A percentile compares a stretch with the other conserved stretches of the same genome.
phyloP scores from a whole-genome alignment of 2,888 invertebrate genomes.

The Morinoia aosen region DNA sequence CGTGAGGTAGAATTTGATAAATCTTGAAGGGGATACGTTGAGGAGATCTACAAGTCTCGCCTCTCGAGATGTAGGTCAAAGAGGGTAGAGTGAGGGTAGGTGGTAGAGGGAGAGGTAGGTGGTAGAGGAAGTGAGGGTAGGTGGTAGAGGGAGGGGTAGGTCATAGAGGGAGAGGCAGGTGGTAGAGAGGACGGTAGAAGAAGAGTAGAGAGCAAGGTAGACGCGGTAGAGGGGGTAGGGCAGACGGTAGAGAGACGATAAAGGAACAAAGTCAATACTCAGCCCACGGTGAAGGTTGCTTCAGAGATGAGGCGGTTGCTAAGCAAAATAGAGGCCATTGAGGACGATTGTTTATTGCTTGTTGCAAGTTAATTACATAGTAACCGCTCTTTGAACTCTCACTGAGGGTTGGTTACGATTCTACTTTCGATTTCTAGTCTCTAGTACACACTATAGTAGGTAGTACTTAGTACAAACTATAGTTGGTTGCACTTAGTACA shows the following conservation, averaged over 20 bases:
- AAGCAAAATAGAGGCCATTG: background rate
- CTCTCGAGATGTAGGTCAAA: background rate
- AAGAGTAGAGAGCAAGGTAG: slow-evolving; percentile 4
- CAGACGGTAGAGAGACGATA: background rate
- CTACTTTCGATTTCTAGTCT: too few relatives aligned
- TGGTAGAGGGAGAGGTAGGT: background rate
- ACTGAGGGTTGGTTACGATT: background rate
- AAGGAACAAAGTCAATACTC: background rate
- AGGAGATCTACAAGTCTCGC: too few relatives aligned
- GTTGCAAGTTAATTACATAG: background rate
- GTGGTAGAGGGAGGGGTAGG: background rate
- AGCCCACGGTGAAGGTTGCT: background rate
- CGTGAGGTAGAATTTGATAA: too few relatives aligned
- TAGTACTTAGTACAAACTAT: too few relatives aligned
- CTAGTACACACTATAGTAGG: too few relatives aligned
- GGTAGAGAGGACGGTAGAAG: background rate
- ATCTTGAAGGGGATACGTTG: too few relatives aligned
- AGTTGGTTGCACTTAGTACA: too few relatives aligned
- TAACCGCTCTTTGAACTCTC: background rate
- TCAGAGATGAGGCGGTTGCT: background rate
- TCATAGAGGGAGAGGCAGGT: background rate
- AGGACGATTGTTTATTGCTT: background rate
- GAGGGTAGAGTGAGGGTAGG: slow-evolving; percentile 18
- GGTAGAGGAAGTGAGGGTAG: background rate
- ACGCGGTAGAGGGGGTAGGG: background rate